Percentiles rank a stretch among this genome's conserved stretches.
Evolutionary conservation across 1,140 invertebrate genomes (phyloP).

Genomic region (Mizuhopecten yessoensis): DNA sequence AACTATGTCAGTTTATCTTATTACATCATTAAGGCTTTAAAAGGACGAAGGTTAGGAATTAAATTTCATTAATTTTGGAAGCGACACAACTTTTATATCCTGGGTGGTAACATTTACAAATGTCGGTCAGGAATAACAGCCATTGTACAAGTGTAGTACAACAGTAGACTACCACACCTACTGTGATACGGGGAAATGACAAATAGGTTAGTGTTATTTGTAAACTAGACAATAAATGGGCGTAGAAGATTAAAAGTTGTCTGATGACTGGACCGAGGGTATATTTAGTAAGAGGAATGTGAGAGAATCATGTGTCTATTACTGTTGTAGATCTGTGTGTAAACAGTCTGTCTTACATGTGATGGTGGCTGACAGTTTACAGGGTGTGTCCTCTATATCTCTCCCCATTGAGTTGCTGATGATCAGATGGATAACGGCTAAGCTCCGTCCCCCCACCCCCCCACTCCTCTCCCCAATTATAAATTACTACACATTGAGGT

Average conservation of each 20-base stretch:
- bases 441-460: background rate
- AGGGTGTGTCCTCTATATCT: conserved; percentile 12
- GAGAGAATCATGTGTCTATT: background rate
- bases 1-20: no score
- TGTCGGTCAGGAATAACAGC: background rate
- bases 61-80: background rate
- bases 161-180: background rate
- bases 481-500: background rate
- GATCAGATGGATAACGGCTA: background rate
- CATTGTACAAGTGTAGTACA: background rate
- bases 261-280: background rate
- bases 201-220: background rate
- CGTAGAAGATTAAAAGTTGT: background rate
- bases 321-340: background rate
- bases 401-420: background rate
- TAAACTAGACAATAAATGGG: conserved; percentile 1
- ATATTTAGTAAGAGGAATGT: background rate
- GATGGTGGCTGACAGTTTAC: conserved; percentile 7
- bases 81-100: background rate
- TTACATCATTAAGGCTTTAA: background rate
- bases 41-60: background rate
- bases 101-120: background rate
- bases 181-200: background rate
- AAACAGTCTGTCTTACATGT: conserved; percentile 13
- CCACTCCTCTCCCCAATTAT: background rate